phyloP scores from a whole-genome alignment of 2,113 vertebrate species.

The Thinocorus orbignyianus region DNA sequence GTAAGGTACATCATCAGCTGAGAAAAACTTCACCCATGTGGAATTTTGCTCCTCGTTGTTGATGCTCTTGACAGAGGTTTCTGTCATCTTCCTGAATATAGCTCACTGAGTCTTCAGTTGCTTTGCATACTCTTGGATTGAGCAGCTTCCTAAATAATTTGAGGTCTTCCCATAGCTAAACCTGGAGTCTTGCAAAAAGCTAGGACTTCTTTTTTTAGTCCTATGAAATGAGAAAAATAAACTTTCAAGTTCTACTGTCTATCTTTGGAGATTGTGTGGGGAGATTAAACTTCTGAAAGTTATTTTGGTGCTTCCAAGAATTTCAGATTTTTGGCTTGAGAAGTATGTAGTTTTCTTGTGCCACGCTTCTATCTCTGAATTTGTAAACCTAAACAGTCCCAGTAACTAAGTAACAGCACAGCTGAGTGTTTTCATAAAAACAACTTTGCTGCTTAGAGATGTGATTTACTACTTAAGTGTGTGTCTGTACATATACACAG shows the following conservation, averaged over 20 bases:
- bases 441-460: conserved; percentile 46
- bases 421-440: conserved; percentile 58
- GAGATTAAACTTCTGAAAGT: neutral
- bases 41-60: neutral
- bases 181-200: neutral
- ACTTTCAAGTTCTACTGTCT: neutral
- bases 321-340: neutral
- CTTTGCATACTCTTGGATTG: neutral
- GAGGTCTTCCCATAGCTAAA: neutral
- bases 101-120: neutral
- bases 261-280: neutral
- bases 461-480: conserved; percentile 43
- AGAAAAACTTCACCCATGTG: neutral
- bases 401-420: conserved; percentile 47
- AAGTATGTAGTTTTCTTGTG: neutral
- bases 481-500: neutral
- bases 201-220: neutral
- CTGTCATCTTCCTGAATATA: fast-evolving
- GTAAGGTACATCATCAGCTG: neutral
- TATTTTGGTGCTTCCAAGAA: conserved; percentile 10
- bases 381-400: conserved; percentile 24
- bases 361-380: neutral
- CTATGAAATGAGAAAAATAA: neutral
- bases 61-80: neutral
- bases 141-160: neutral